These are phyloP conservation scores for Nipponia nippon DNA, from an alignment of 2,113 vertebrate species.

Conservation along the genomic window DNA sequence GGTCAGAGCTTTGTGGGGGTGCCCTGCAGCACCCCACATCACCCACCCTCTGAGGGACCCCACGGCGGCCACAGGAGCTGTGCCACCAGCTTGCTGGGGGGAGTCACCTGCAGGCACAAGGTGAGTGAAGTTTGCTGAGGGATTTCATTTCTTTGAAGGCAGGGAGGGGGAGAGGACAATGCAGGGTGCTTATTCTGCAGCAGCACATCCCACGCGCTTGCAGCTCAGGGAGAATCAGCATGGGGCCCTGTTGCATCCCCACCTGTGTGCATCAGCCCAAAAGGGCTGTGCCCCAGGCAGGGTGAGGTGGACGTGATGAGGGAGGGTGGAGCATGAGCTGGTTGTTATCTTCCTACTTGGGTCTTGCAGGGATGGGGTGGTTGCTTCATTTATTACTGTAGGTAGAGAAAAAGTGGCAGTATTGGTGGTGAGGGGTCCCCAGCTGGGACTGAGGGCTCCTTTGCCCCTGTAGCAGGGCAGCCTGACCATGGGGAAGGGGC, in stretches of 20 bases:
- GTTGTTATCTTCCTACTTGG: background rate
- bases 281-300: background rate
- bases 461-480: background rate
- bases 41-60: background rate
- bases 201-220: background rate
- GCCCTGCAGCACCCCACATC: background rate
- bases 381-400: background rate
- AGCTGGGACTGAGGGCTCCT: background rate
- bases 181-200: accelerated
- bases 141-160: background rate
- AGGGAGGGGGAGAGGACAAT: background rate
- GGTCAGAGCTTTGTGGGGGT: background rate
- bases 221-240: background rate
- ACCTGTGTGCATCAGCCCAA: too few species aligned
- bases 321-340: background rate
- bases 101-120: background rate
- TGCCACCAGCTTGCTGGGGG: background rate
- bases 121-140: background rate
- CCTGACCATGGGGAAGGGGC: background rate
- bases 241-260: accelerated
- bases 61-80: background rate
- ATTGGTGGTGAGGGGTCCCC: background rate
- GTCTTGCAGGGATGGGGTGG: background rate
- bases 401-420: background rate
- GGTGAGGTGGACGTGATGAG: accelerated